These are phyloP conservation scores for Nanorana parkeri DNA, from an alignment of 2,113 vertebrate genomes.

Conservation along the genomic window DNA sequence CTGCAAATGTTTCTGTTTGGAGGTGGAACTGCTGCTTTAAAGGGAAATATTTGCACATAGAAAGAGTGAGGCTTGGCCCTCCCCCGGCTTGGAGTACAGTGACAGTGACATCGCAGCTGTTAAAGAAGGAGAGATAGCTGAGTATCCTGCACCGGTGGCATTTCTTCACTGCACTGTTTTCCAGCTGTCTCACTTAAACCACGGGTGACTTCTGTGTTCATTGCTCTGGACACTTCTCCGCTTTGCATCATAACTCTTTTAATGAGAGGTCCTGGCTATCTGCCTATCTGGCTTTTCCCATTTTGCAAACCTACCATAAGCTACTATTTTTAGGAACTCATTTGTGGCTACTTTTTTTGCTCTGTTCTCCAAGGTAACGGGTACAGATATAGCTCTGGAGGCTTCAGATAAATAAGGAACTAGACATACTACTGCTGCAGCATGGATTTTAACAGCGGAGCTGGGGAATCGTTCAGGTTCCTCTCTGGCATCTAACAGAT, in stretches of 20 bases:
- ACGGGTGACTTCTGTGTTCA: not conserved
- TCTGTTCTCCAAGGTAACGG: conserved; percentile 9
- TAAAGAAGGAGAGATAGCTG: conserved; percentile 22
- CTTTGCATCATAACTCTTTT: not conserved
- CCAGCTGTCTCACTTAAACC: conserved; percentile 11
- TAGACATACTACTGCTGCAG: conserved; percentile 5
- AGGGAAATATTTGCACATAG: conserved; percentile 28
- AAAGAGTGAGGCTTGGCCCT: not conserved
- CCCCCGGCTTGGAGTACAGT: conserved; percentile 35
- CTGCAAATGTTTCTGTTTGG: conserved; percentile 3
- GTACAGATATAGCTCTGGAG: not conserved
- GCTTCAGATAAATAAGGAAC: not conserved
- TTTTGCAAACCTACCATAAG: not conserved
- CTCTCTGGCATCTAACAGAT: not conserved
- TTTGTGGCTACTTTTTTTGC: conserved; percentile 15
- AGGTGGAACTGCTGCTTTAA: conserved; percentile 41
- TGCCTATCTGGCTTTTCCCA: not conserved
- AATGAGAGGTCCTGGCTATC: no score
- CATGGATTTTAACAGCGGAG: not conserved
- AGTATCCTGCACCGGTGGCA: conserved; percentile 26
- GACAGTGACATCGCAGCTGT: conserved; percentile 43
- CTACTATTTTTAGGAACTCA: conserved; percentile 29
- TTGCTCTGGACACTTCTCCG: not conserved
- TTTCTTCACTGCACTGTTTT: conserved; percentile 19
- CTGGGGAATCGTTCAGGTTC: not conserved